These are phyloP conservation scores for Novumbra hubbsi DNA, from an alignment of 2,797 vertebrate genomes.

Conservation along the genomic window DNA sequence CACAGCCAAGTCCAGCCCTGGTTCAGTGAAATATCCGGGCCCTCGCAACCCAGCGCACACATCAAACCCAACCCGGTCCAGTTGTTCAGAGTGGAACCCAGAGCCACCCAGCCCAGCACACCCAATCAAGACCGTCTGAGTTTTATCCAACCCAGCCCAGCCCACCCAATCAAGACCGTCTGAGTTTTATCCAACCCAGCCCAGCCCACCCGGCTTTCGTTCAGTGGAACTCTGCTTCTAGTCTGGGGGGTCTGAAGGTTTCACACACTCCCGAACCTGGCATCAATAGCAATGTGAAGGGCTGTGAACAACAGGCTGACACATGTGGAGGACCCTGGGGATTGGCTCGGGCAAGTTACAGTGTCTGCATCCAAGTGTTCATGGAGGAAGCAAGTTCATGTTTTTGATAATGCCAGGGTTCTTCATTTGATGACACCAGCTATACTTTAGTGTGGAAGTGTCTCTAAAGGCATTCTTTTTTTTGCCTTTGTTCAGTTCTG, in stretches of 20 bases:
- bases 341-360: not conserved
- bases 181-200: not conserved
- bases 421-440: not conserved
- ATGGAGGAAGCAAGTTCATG: not conserved
- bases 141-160: not conserved
- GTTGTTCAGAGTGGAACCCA: not conserved
- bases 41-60: not conserved
- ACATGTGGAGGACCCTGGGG: not conserved
- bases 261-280: not conserved
- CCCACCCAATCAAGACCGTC: not conserved
- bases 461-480: not conserved
- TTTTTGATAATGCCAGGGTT: not conserved
- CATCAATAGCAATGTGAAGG: not conserved
- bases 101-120: not conserved
- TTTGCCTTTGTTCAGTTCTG: not conserved
- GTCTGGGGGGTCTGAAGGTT: not conserved
- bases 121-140: not conserved
- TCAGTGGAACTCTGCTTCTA: not conserved
- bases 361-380: not conserved
- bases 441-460: not conserved
- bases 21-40: too few relatives aligned
- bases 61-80: not conserved
- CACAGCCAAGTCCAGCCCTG: conserved; percentile 26
- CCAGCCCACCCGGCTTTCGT: not conserved
- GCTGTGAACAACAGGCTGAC: not conserved